Conservation (phyloP, 2,797 vertebrate genomes). For the Takifugu rubripes region DNA sequence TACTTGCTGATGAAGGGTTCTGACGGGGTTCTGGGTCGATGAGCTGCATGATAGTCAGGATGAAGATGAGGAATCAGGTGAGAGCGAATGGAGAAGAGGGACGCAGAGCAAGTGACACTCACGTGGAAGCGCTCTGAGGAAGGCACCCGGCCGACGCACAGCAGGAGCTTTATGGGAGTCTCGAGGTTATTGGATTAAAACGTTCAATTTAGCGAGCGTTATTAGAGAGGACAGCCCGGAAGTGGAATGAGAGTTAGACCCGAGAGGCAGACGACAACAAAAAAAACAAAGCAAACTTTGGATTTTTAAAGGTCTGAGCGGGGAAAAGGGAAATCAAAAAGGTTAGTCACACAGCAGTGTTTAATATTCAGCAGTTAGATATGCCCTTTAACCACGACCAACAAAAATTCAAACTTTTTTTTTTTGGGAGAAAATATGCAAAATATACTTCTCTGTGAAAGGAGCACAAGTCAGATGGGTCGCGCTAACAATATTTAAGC, state of each 20-base stretch:
- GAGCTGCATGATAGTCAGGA: constrained; percentile 17
- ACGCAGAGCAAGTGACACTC: constrained; percentile 36
- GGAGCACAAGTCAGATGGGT: too few relatives aligned
- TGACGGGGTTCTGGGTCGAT: constrained; percentile 7
- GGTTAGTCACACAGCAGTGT: constrained; percentile 48
- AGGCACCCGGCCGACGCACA: constrained; percentile 20
- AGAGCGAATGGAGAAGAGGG: constrained; percentile 19
- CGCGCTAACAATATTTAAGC: constrained; percentile 24
- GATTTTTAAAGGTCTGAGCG: constrained; percentile 64
- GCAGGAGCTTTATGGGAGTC: constrained; percentile 14
- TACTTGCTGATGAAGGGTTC: constrained; percentile 5
- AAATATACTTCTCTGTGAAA: too few relatives aligned
- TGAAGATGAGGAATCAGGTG: constrained; percentile 1
- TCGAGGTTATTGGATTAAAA: constrained; percentile 26
- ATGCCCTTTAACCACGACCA: constrained; percentile 3
- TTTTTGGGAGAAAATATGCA: too few relatives aligned
- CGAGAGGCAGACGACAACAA: constrained; percentile 13
- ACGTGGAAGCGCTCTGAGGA: constrained; percentile 37
- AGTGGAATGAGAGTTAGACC: constrained; percentile 24
- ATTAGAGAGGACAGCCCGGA: constrained; percentile 9
- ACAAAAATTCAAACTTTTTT: too few relatives aligned
- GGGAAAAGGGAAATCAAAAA: constrained; percentile 24
- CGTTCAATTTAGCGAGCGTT: constrained; percentile 13
- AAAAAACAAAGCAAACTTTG: constrained; percentile 53
- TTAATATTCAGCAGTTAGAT: constrained; percentile 25